Evolutionary conservation across 2,113 vertebrate genomes (phyloP), one percentile per base, ranked within the genome.

Genomic region (Pterocles orientalis): DNA sequence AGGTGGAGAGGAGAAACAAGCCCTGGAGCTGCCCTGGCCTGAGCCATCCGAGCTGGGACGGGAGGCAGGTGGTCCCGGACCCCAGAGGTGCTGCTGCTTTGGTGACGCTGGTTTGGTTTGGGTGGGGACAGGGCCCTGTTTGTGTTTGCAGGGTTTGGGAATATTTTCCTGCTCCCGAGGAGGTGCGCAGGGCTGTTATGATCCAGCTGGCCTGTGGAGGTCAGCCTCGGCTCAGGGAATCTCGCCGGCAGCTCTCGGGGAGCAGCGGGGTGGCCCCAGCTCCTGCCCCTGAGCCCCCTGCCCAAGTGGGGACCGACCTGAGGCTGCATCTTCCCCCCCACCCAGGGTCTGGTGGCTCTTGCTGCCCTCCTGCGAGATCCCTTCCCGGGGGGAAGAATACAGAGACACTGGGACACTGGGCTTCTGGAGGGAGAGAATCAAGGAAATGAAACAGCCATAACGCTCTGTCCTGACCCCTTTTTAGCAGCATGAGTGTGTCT

Each of bases 171-270:
- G 57, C 28, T 33, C 3, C 28, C 3, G 10, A 8, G 70, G 34
- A 75, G 62, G 62, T 8, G 76, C 3, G 2, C 34, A 8, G 77
- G 43, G 76, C 65, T 95, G 95, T 26, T 57, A 48, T 94, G 80
- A 88, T 54, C 4, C 82, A 3, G 51, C 14, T 53, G 61, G 96
- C 93, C 94, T 58, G 93, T 11, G 96, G 96, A 92, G 93, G 96
- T 95, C 96, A 93, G 91, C 65, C 92, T 96, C 3, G 5, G 91
- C 94, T 25, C 91, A 58, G 91, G 73, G 70, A 95, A 87, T 2
- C 47, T 51, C 60, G 23, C 60, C 3, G 2, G 50, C 73, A 66
- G 28, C 69, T 36, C 48, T 78, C 5, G 2, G 31, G 65, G 48
- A 75, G 36, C 60, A 18, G 36, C 25, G 9, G 56, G 51, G 19